A percentile compares a stretch with the other conserved stretches of the same genome.
These are phyloP conservation scores for Clupea harengus DNA, from an alignment of 2,113 vertebrate genomes.

Conservation along the genomic window DNA sequence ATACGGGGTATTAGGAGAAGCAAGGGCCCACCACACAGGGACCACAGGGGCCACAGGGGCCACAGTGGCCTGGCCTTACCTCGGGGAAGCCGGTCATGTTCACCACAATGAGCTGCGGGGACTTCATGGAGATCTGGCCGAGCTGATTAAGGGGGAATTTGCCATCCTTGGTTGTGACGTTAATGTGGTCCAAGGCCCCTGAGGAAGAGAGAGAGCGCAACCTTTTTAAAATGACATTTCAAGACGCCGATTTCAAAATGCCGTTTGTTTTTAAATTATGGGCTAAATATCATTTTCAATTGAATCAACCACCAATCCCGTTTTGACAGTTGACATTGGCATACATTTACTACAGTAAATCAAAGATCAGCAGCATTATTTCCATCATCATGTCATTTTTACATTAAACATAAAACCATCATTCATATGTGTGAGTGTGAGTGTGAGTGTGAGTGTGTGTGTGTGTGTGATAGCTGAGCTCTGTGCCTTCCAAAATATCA, in stretches of 20 bases:
- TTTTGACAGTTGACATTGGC: background rate
- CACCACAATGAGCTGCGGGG: constrained; percentile 85
- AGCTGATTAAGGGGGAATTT: constrained; percentile 94
- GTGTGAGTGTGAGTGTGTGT: background rate
- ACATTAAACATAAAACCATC: background rate
- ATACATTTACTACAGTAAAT: background rate
- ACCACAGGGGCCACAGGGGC: background rate
- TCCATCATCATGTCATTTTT: background rate
- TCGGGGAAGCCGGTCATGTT: constrained; percentile 93
- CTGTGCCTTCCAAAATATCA: constrained; percentile 4
- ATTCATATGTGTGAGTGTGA: background rate
- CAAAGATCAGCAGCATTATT: background rate
- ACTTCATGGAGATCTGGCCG: constrained; percentile 92
- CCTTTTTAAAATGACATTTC: too few relatives aligned
- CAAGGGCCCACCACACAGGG: constrained; percentile 27
- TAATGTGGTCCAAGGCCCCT: constrained; percentile 91
- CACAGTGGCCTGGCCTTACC: constrained; percentile 70
- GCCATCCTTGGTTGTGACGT: constrained; percentile 83
- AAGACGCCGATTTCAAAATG: too few relatives aligned
- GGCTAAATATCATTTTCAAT: too few relatives aligned
- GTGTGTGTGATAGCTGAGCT: background rate
- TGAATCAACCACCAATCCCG: background rate
- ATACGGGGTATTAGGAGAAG: background rate
- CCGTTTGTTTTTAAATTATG: background rate
- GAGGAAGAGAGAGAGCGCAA: constrained; percentile 32